Base-by-base conservation (phyloP, 23 tunicate genomes). In the Ascidia mentula region DNA sequence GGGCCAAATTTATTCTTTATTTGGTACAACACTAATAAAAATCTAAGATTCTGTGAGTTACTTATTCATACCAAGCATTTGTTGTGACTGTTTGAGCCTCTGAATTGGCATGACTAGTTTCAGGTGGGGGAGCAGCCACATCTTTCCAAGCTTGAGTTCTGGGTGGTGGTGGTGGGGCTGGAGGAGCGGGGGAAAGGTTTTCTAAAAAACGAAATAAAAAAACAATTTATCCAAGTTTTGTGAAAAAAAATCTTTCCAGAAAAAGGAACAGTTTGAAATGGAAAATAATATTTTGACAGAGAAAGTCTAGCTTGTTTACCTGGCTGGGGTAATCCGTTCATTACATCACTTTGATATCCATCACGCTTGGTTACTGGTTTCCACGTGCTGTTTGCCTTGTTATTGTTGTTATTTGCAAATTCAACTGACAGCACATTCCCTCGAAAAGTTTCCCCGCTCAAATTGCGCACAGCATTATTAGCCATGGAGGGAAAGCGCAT, bases 401-500 rank as follows among this genome's bases (percentile, higher is more conserved):
- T 32, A 6, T 70, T 34, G 38, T 70, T 70, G 78, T 61, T 85
- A 69, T 81, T 91, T 1, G 90, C 83, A 81, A 85, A 82, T 81
- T 91, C 87, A 31, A 91, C 97, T 0, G 97, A 91, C 40, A 91
- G 77, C 36, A 91, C 97, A 73, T 86, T 85, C 31, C 97, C 97
- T 35, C 85, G 85, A 78, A 76, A 91, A 26, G 78, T 81, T 72
- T 91, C 97, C 31, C 97, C 97, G 60, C 85, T 91, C 32, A 91
- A 71, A 81, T 91, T 91, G 17, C 90, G 82, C 22, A 91, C 89
- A 9, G 97, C 97, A 45, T 85, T 89, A 46, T 84, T 84, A 18
- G 97, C 97, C 97, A 91, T 91, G 37, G 97, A 91, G 0, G 97
- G 91, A 84, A 84, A 91, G 0, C 97, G 83, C 97, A 91, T 91